These are phyloP conservation scores for Busseola fusca DNA, from an alignment of 2,888 invertebrate genomes.

Conservation along the genomic window DNA sequence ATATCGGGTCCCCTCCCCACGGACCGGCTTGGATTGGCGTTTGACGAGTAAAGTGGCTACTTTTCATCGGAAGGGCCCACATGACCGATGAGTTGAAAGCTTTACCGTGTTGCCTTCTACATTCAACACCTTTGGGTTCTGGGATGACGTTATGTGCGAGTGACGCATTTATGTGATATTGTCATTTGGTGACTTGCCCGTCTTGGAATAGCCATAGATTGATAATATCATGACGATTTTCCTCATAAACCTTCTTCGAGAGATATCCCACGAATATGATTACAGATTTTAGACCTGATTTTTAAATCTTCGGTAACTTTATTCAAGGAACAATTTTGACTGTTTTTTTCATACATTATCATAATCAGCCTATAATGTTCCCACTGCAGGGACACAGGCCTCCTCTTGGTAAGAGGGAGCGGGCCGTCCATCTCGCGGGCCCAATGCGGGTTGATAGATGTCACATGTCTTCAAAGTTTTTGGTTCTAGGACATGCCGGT, in stretches of 20 bases:
- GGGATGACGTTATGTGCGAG: constrained; percentile 56
- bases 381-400: too few species aligned
- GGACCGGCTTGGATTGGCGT: constrained; percentile 77
- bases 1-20: constrained; percentile 64
- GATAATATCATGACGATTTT: neutral
- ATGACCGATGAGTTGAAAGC: constrained; percentile 87
- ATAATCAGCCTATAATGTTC: too few species aligned
- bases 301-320: neutral
- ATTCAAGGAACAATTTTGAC: neutral
- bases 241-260: neutral
- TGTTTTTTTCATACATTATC: too few species aligned
- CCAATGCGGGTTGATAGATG: too few species aligned
- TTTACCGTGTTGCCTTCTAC: constrained; percentile 81
- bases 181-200: constrained; percentile 5
- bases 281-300: neutral
- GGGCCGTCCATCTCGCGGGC: too few species aligned
- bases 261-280: neutral
- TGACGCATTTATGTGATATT: constrained; percentile 46
- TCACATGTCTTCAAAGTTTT: too few species aligned
- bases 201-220: neutral
- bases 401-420: too few species aligned
- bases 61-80: constrained; percentile 83
- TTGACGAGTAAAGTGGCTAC: constrained; percentile 87
- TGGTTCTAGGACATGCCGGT: too few species aligned
- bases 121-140: constrained; percentile 69